Base-by-base conservation (phyloP, 2,113 vertebrate species). In the Hystrix brachyura region DNA sequence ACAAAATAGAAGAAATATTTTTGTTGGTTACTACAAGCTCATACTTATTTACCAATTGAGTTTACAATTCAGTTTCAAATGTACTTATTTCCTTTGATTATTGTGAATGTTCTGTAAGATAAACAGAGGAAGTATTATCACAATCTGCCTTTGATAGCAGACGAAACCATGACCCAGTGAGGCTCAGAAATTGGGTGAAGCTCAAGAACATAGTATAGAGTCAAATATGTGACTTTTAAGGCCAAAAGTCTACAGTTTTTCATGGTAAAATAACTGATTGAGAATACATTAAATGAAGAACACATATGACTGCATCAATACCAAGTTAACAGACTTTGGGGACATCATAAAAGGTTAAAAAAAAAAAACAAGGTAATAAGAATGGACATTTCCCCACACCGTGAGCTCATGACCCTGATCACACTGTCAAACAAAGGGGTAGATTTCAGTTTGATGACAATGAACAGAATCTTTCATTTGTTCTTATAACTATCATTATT, bases 321-420 rank as follows among this genome's bases (percentile, higher is more conserved):
- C 18, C 27, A 89, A 11, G 43, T 91, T 96, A 93, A 86, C 74
- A 94, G 53, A 85, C 81, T 90, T 90, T 81, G 27, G 71, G 96
- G 38, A 89, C 48, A 92, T 87, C 11, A 81, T 91, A 87, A 85
- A 94, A 13, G 32, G 14, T 87, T 91, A 38, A 38, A 38, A 38
- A 78, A 93, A 78, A 15, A 93, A 79, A n/a, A 88, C 29, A 86
- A 32, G 60, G 82, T 79, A 79, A 89, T 97, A 88, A 86, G 25
- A 96, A 92, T 87, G 78, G 53, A 93, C 82, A 97, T 93, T 79
- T 94, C 6, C 12, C 21, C 46, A 85, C 83, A 92, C 38, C 3
- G 1, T n/a, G 18, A 7, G 29, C 87, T 94, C n/a, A 34, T 86
- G 69, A 74, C 17, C 74, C 69, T 90, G 65, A 9, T 90, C 60